These are phyloP conservation scores for Sebastes fasciatus DNA, from an alignment of 2,113 vertebrate species.

Conservation along the genomic window DNA sequence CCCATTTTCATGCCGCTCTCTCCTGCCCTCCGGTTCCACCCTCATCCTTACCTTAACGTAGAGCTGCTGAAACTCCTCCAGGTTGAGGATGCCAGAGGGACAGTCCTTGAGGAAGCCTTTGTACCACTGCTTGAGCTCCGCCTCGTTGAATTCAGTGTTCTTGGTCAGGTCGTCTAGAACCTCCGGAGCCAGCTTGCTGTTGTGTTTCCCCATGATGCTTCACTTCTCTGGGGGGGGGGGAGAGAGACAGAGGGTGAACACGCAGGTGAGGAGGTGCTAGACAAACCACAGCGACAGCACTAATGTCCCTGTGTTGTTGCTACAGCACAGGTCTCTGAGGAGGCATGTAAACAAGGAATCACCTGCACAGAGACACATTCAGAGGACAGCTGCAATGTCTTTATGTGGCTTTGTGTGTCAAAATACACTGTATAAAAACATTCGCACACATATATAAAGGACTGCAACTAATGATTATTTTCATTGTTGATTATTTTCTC, in stretches of 20 bases:
- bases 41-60: conserved; percentile 91
- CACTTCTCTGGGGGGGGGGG: conserved; percentile 51
- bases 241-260: background rate
- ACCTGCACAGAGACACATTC: background rate
- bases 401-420: background rate
- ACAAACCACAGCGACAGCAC: conserved; percentile 48
- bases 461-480: too few relatives aligned
- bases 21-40: too few relatives aligned
- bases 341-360: conserved; percentile 18
- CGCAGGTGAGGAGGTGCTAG: conserved; percentile 29
- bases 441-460: background rate
- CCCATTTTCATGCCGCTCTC: too few relatives aligned
- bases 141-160: conserved; percentile 97
- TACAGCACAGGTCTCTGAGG: conserved; percentile 40
- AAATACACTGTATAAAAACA: background rate
- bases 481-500: too few relatives aligned
- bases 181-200: conserved; percentile 97
- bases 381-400: background rate
- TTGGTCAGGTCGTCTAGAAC: conserved; percentile 96
- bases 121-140: conserved; percentile 99
- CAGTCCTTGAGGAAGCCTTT: conserved; percentile 99
- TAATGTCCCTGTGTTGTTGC: conserved; percentile 12
- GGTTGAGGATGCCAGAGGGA: conserved; percentile 95
- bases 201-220: conserved; percentile 94
- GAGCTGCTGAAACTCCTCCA: conserved; percentile 98